Conservation (phyloP, 2,113 vertebrate genomes). For the Burhinus oedicnemus region DNA sequence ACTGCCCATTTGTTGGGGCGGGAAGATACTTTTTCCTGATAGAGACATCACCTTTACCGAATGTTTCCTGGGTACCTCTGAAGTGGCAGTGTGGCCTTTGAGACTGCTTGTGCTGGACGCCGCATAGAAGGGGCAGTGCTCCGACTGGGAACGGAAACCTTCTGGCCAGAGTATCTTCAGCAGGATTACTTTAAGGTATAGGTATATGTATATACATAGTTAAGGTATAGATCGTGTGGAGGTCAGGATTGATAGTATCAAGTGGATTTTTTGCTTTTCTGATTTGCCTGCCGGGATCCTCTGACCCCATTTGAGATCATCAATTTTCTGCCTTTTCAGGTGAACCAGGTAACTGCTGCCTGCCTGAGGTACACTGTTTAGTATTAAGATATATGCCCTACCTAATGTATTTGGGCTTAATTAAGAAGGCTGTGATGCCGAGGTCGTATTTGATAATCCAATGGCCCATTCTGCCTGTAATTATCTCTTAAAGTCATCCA, state of each 20-base stretch:
- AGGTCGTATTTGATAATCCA: background rate
- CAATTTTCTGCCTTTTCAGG: background rate
- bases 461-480: background rate
- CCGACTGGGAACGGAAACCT: background rate
- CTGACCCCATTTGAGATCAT: background rate
- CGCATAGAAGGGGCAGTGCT: background rate
- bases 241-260: background rate
- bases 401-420: background rate
- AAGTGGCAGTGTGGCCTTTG: background rate
- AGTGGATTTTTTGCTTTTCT: background rate
- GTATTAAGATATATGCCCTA: background rate
- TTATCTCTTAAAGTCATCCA: background rate
- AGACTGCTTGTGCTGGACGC: accelerated
- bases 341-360: background rate
- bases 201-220: background rate
- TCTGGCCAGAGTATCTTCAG: background rate
- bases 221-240: background rate
- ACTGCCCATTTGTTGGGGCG: background rate
- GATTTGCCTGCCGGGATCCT: background rate
- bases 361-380: background rate
- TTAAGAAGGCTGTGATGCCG: background rate
- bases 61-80: background rate
- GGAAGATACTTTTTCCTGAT: background rate
- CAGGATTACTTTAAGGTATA: background rate
- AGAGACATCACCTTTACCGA: background rate